Percentiles rank a stretch among this genome's conserved stretches.
Conservation (phyloP, 2,113 vertebrate genomes). For the Bagarius yarrelli region DNA sequence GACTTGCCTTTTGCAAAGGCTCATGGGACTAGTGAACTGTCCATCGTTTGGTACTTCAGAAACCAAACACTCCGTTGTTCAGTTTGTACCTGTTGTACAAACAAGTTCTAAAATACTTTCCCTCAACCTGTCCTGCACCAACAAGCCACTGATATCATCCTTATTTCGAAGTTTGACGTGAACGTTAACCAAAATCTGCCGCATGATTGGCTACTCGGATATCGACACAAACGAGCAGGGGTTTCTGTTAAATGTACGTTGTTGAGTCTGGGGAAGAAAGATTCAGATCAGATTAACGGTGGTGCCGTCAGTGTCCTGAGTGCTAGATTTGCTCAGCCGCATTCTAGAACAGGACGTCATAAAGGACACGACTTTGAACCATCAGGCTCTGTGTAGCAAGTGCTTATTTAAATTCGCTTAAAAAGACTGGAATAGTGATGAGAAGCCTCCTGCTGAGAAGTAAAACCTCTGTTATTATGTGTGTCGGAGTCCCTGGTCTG, state of each 20-base stretch:
- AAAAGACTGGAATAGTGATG: constrained; percentile 6
- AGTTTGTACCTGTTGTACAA: neutral
- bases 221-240: neutral
- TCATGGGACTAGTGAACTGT: no score
- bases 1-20: no score
- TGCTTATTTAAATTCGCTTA: constrained; percentile 2
- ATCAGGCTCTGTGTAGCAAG: neutral
- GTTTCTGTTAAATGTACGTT: neutral
- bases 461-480: constrained; percentile 16
- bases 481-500: neutral
- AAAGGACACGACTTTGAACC: neutral
- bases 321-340: neutral
- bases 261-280: no score
- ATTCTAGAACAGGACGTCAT: neutral
- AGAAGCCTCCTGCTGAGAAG: constrained; percentile 14
- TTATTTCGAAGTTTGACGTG: neutral
- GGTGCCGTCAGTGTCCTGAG: no score
- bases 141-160: neutral
- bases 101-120: neutral
- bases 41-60: no score
- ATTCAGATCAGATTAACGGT: no score
- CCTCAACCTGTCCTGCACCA: neutral
- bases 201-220: neutral
- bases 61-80: no score
- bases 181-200: neutral